Conservation (phyloP, 2,113 vertebrate genomes). For the Sander lucioperca region DNA sequence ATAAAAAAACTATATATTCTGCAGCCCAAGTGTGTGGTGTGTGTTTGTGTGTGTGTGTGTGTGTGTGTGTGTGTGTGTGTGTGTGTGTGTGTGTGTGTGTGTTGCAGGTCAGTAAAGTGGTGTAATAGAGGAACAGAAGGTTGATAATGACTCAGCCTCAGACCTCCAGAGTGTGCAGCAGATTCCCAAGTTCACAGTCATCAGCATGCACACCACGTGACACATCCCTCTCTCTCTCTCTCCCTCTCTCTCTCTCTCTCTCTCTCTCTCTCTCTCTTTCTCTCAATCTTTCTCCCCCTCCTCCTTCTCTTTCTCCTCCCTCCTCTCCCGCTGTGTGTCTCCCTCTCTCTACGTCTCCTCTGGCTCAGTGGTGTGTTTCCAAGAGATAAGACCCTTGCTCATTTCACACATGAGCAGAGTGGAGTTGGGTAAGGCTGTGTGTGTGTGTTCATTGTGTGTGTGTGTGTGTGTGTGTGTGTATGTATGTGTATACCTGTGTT, state of each 20-base stretch:
- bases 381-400: slow-evolving; percentile 87
- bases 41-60: slow-evolving; percentile 2
- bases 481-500: slow-evolving; percentile 31
- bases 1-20: no score
- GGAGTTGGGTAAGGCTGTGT: slow-evolving; percentile 65
- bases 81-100: neutral
- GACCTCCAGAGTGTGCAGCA: slow-evolving; percentile 64
- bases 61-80: slow-evolving; percentile 3
- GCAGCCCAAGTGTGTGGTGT: neutral
- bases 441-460: slow-evolving; percentile 28
- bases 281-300: slow-evolving; percentile 6
- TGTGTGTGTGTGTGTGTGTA: slow-evolving; percentile 34
- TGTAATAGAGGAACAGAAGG: slow-evolving; percentile 33
- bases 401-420: slow-evolving; percentile 87
- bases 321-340: slow-evolving; percentile 67
- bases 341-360: slow-evolving; percentile 81
- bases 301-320: slow-evolving; percentile 40
- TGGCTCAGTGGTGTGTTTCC: slow-evolving; percentile 88
- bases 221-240: slow-evolving; percentile 47
- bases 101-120: slow-evolving; percentile 32
- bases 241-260: slow-evolving; percentile 39
- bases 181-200: slow-evolving; percentile 62
- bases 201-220: slow-evolving; percentile 74
- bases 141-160: slow-evolving; percentile 52
- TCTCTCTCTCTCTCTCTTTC: neutral